Evolutionary conservation across 2,113 vertebrate genomes (phyloP).

Genomic region (Coturnix japonica): DNA sequence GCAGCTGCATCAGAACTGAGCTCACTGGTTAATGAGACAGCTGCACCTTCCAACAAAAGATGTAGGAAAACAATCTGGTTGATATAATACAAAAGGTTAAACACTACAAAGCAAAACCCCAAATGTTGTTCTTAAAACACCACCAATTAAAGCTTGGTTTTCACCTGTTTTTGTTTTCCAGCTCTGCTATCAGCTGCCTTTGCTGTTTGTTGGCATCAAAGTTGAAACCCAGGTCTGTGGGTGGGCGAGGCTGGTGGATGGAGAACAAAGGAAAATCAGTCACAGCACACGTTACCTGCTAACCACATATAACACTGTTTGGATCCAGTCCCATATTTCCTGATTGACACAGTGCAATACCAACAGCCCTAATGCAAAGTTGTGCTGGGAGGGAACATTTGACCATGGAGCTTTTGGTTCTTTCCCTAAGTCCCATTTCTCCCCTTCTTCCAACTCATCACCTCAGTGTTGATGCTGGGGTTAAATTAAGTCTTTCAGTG

Average conservation of each 20-base stretch:
- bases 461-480: too few species aligned
- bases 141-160: neutral
- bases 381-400: neutral
- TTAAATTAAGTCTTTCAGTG: too few species aligned
- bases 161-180: conserved; percentile 98
- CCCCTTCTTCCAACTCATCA: too few species aligned
- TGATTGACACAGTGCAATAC: fast-evolving
- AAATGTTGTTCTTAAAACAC: neutral
- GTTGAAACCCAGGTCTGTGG: conserved; percentile 88
- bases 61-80: neutral
- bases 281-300: neutral
- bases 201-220: conserved; percentile 96
- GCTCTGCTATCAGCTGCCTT: conserved; percentile 94
- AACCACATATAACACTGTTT: fast-evolving
- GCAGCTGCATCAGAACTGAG: neutral
- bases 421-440: too few species aligned
- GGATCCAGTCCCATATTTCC: fast-evolving
- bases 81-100: neutral
- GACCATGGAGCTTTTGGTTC: neutral
- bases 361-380: neutral
- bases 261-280: neutral
- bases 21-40: neutral
- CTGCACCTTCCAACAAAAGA: neutral
- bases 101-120: neutral
- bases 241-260: conserved; percentile 85